Evolutionary conservation across 1,140 invertebrate genomes (phyloP), one percentile per base, ranked within the genome.

Genomic region (Drosophila simulans): DNA sequence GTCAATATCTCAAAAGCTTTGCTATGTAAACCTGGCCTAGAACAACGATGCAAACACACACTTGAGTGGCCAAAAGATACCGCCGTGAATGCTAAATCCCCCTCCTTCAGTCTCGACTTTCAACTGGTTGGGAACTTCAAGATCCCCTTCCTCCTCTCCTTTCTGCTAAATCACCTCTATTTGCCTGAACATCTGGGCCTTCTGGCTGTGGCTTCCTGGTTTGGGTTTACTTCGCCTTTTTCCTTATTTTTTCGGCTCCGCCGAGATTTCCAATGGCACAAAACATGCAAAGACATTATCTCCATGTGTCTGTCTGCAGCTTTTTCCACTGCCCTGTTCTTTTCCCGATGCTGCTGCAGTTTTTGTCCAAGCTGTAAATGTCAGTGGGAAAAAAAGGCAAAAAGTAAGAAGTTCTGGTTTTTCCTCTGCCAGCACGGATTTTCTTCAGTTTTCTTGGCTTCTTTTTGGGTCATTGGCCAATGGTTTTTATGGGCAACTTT

Each of bases 271-370:
- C 75, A 64, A 79, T 80, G 81, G 68, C 49, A 76, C 51, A 72
- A 75, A 83, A 83, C 70, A 83, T 79, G 80, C 80, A 83, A 76
- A 83, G 83, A 83, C 79, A 86, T 83, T 88, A 89, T 89, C 84
- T 83, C 49, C 84, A 81, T 82, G 62, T 82, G 62, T 77, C 73
- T 65, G 80, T 63, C 73, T 62, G 35, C 54, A 48, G 66, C 56
- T 70, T 70, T 65, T 85, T 72, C 45, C 45, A 37, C n/a, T 17
- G 55, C 35, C 42, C 35, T 49, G 34, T 56, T 17, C 59, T 57
- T 42, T n/a, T 62, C 37, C 42, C 56, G 66, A 58, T 58, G 65
- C 42, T 59, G 66, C 53, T 59, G 48, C 40, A 58, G 48, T 71
- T 80, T 57, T 70, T 70, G 57, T 65, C n/a, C 46, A 55, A 69